Evolutionary conservation across 1,140 invertebrate species (phyloP), one percentile per base, ranked within the genome.

Genomic region (Pogonognathellus flavescens): DNA sequence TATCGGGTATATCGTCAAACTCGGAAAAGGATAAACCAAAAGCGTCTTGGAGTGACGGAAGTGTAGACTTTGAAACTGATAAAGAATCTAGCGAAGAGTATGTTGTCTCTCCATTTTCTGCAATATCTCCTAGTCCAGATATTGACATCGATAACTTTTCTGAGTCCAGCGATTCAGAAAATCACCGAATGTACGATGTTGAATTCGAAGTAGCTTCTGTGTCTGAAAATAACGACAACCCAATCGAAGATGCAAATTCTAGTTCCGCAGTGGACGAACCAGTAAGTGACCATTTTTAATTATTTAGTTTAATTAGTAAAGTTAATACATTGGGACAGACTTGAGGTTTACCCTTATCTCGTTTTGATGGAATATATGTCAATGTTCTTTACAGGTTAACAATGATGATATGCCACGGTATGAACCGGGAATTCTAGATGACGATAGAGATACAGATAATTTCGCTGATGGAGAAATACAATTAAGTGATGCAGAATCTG

Each of bases 161-260:
- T 25, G 25, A 66, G 13, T 66, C 41, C 6, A 76, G 70, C 49
- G 70, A 76, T 31, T 76, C 70, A n/a, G 41, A 57, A 14, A 13
- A 57, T 57, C 53, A 76, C 49, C 41, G 70, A n/a, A 76, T 76
- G 70, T 76, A 76, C 25, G 60, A 82, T 31, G 57, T 66, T 10
- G 81, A 86, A 62, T 84, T 86, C 8, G 85, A 86, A 83, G 82
- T 86, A 10, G 85, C 85, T 14, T 86, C 85, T 10, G 66, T 60
- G 0, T 83, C 60, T 7, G 85, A 86, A 52, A 72, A 52, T 16
- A 81, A 81, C 16, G 81, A 82, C 6, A 86, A 86, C 52, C 85
- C 85, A 11, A 86, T 86, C 53, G 85, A 86, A 72, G 81, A 86
- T 70, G 80, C 31, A 0, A 83, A 81, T 55, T 86, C 85, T 11